Base-by-base conservation (phyloP, 1,140 invertebrate genomes). In the Papilio machaon region DNA sequence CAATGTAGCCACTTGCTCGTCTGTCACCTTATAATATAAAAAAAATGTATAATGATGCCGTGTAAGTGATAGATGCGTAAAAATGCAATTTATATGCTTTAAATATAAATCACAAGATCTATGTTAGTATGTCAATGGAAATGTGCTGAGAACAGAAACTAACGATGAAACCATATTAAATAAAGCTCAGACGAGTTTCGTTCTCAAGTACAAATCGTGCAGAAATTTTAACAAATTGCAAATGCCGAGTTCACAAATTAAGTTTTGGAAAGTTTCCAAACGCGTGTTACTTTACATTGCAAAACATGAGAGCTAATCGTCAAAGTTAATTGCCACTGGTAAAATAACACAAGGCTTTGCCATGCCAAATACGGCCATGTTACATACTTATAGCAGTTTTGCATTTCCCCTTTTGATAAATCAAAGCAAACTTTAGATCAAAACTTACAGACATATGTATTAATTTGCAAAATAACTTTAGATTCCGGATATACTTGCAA, bases 231-330 rank as follows among this genome's bases (percentile, higher is more conserved):
- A 76, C 47, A 76, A 76, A 76, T 76, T 76, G 74, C 74, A 52
- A 76, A 52, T 52, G 47, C 74, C 46, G 74, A 52, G 4, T 49
- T 54, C n/a, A 52, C 43, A 76, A 76, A 76, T 76, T 76, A 76
- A 76, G 47, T 76, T 49, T 76, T 76, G 74, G 74, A 54, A 49
- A 54, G 46, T 52, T 76, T 76, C 74, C 74, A 76, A 76, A 76
- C 13, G 46, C 52, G 74, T 76, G 74, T 35, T 76, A 52, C 52
- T 17, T 76, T 76, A 76, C 74, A 76, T 76, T 30, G 19, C 74
- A 76, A 76, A 76, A 76, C 74, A 76, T 52, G 74, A 49, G 73
- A 52, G 43, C 74, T 76, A 76, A 76, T 76, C 74, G 74, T 76
- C 46, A 76, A 76, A 76, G 43, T 52, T 76, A 76, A 76, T 52